phyloP scores from a whole-genome alignment of 2,797 vertebrate genomes.

The Coregonus suidteri region DNA sequence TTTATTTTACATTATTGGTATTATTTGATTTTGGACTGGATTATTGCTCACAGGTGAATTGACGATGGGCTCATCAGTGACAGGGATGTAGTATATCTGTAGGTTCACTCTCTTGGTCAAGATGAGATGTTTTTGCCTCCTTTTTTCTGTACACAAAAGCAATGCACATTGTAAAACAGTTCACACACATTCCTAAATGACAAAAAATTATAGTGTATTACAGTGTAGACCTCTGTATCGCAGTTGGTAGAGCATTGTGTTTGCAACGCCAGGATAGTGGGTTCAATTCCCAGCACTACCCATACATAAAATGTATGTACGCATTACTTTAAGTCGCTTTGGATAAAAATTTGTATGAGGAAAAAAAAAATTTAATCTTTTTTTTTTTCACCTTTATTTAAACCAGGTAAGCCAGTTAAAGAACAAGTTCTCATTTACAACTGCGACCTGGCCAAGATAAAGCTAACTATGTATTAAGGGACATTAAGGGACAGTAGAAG shows the following conservation, averaged over 20 bases:
- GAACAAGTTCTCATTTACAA: no score
- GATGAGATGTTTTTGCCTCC: constrained; percentile 76
- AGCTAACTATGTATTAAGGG: no score
- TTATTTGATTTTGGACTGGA: not conserved
- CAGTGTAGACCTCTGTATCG: not conserved
- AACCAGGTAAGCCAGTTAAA: no score
- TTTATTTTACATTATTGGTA: not conserved
- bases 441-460: no score
- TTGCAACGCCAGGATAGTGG: no score
- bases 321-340: no score
- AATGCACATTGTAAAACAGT: not conserved
- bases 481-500: not conserved
- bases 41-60: constrained; percentile 44
- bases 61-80: constrained; percentile 44
- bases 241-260: no score
- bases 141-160: constrained; percentile 70
- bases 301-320: no score
- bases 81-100: constrained; percentile 84
- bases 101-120: constrained; percentile 81
- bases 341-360: no score
- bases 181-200: not conserved
- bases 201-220: not conserved
- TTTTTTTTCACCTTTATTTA: no score
- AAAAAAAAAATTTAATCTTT: no score
- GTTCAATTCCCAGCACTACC: no score